Percentiles rank a stretch among this genome's conserved stretches.
phyloP scores from a whole-genome alignment of 1,140 invertebrate species.

The Aphelinus certus region DNA sequence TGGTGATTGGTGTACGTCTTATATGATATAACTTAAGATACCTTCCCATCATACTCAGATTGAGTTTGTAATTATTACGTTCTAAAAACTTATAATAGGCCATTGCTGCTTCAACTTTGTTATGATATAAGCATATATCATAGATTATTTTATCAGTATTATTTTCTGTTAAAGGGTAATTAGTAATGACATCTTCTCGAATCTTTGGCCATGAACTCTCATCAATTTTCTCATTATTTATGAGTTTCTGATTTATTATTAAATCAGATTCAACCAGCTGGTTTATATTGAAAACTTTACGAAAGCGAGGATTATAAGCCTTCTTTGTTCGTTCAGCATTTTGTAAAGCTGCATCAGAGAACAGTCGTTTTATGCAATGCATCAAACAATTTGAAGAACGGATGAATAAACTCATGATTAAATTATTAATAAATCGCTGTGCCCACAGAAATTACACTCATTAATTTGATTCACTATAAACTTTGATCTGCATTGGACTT shows the following conservation, averaged over 20 bases:
- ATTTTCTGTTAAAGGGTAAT: slow-evolving; percentile 40
- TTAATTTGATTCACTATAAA: too few relatives aligned
- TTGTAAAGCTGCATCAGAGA: neutral
- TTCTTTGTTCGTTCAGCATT: neutral
- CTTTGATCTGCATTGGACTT: too few relatives aligned
- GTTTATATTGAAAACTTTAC: too few relatives aligned
- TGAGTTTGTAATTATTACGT: slow-evolving; percentile 61
- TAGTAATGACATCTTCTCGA: slow-evolving; percentile 30
- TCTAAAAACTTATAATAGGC: slow-evolving; percentile 69
- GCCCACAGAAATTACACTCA: too few relatives aligned
- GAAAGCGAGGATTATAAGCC: too few relatives aligned
- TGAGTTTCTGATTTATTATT: slow-evolving; percentile 10
- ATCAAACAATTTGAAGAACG: neutral
- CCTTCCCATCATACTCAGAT: slow-evolving; percentile 66
- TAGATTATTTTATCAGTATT: slow-evolving; percentile 71
- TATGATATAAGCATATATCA: slow-evolving; percentile 59
- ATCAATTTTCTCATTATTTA: neutral
- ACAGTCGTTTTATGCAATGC: neutral
- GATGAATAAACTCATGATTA: slow-evolving; percentile 24
- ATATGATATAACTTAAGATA: slow-evolving; percentile 58
- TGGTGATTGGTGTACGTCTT: slow-evolving; percentile 56
- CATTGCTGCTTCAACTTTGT: slow-evolving; percentile 65
- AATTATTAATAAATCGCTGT: neutral
- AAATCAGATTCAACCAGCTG: neutral
- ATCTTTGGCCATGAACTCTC: slow-evolving; percentile 37